Evolutionary conservation across 1,140 invertebrate species (phyloP).

Genomic region (Brachionus rotundiformis): DNA sequence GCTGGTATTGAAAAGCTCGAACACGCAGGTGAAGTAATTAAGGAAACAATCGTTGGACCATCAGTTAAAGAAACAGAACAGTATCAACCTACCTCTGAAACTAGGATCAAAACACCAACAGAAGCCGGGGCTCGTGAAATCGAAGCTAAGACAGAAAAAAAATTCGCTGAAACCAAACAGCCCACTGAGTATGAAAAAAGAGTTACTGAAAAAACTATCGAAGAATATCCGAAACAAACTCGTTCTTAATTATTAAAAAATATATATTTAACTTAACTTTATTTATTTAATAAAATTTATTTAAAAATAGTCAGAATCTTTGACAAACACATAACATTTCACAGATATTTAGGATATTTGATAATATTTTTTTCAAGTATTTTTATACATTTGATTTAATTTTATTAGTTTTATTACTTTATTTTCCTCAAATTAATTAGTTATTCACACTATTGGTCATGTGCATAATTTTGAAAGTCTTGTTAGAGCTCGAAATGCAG

Average conservation of each 20-base stretch:
- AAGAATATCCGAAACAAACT: conserved; percentile 35
- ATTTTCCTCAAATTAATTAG: too few species aligned
- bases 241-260: not conserved
- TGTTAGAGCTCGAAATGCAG: not conserved
- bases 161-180: conserved; percentile 26
- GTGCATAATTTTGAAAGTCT: conserved; percentile 33
- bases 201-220: not conserved
- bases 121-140: conserved; percentile 2
- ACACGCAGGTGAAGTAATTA: conserved; percentile 24
- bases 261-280: not conserved
- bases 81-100: conserved; percentile 19
- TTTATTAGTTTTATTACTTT: too few species aligned
- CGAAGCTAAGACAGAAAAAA: not conserved
- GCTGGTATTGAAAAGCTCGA: conserved; percentile 13
- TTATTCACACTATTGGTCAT: conserved; percentile 46
- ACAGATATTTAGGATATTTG: too few species aligned
- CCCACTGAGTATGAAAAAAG: not conserved
- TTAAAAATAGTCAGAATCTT: too few species aligned
- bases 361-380: too few species aligned
- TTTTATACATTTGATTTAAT: too few species aligned
- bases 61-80: conserved; percentile 2
- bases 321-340: too few species aligned
- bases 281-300: conserved; percentile 1
- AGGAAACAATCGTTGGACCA: conserved; percentile 9
- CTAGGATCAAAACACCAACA: conserved; percentile 21